These are phyloP conservation scores for Microctonus hyperodae DNA, from an alignment of 2,888 invertebrate genomes.

Conservation along the genomic window DNA sequence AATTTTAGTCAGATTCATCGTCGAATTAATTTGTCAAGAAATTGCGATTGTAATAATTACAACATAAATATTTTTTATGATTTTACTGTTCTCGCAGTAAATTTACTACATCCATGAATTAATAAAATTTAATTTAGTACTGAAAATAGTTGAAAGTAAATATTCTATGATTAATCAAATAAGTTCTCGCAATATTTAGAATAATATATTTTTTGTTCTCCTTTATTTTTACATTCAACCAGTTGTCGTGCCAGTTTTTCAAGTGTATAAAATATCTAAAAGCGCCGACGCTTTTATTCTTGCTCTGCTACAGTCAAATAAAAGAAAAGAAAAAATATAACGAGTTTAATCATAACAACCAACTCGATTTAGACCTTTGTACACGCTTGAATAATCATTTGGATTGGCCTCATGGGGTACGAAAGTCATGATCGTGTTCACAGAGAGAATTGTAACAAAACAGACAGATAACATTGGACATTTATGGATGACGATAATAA, in stretches of 20 bases:
- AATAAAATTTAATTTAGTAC: too few species aligned
- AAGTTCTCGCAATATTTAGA: neutral
- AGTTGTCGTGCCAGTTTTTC: conserved; percentile 1
- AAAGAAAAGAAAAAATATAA: neutral
- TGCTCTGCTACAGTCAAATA: neutral
- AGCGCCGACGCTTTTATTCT: neutral
- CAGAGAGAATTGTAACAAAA: conserved; percentile 30
- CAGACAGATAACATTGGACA: conserved; percentile 30
- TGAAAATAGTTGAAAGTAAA: too few species aligned
- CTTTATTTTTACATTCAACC: neutral
- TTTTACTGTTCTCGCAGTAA: too few species aligned
- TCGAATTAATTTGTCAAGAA: too few species aligned
- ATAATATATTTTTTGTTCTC: conserved; percentile 5
- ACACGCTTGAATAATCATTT: conserved; percentile 15
- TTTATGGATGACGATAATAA: conserved; percentile 9
- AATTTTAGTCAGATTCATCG: too few species aligned
- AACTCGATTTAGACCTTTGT: conserved; percentile 9
- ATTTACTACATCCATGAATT: too few species aligned
- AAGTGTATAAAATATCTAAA: neutral
- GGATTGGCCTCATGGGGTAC: conserved; percentile 4
- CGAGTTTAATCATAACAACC: neutral
- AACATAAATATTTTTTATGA: too few species aligned
- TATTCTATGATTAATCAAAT: too few species aligned
- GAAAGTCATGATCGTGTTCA: conserved; percentile 1
- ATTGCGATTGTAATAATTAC: too few species aligned